Conservation (phyloP, 2,113 vertebrate species). For the Microcebus lehilahytsara region DNA sequence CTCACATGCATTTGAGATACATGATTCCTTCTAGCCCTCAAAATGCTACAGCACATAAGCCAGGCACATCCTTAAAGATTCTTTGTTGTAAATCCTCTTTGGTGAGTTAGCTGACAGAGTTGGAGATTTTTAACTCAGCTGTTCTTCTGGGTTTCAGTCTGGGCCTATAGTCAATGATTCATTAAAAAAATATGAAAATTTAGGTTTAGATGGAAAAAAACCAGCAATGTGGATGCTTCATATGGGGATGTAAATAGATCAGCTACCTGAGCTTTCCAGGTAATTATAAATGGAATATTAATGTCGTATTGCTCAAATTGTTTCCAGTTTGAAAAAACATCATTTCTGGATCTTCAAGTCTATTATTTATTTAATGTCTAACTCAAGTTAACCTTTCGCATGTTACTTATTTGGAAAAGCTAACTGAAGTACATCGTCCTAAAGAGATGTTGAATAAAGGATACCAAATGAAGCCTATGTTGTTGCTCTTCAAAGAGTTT, state of each 20-base stretch:
- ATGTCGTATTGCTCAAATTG: not conserved
- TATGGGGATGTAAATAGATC: not conserved
- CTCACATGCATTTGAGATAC: not conserved
- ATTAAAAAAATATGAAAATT: slow-evolving; percentile 16
- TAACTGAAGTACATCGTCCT: not conserved
- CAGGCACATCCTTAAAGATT: slow-evolving; percentile 60
- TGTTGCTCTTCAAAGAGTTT: not conserved
- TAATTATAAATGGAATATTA: slow-evolving; percentile 33
- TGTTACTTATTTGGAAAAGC: slow-evolving; percentile 31
- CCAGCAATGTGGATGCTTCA: not conserved
- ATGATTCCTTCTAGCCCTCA: not conserved
- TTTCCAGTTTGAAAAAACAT: slow-evolving; percentile 34
- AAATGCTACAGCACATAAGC: slow-evolving; percentile 46
- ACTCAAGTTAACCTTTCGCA: not conserved
- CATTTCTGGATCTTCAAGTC: not conserved
- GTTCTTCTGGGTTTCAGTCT: slow-evolving; percentile 24
- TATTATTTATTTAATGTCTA: not conserved
- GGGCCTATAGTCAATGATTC: slow-evolving; percentile 39
- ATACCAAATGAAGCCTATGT: not conserved
- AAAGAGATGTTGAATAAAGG: not conserved
- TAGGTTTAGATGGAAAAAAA: not conserved
- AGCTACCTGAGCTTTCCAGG: not conserved
- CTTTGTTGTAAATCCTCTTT: slow-evolving; percentile 64
- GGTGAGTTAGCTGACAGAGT: slow-evolving; percentile 48
- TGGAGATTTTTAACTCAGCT: slow-evolving; percentile 47